Base-by-base conservation (phyloP, 2,113 vertebrate species). In the Tapirus terrestris region DNA sequence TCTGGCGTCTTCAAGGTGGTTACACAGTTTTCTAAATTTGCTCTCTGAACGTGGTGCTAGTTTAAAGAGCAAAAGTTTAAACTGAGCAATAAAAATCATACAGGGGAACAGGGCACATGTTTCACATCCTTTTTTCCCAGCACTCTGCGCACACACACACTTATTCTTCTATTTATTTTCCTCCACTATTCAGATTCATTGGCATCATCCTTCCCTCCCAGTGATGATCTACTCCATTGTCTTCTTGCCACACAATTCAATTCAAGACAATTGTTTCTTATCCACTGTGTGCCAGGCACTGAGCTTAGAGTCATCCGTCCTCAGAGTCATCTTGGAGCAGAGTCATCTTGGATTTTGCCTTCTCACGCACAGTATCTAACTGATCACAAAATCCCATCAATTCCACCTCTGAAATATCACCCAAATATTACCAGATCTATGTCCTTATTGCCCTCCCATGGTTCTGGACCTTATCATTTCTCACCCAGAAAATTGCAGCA, bases 231-330 rank as follows among this genome's bases (percentile, higher is more conserved):
- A 89, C 90, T 88, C 98, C 92, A 96, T 98, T 98, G 98, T 98
- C 94, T 98, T 90, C 95, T 96, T 45, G 94, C 94, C 90, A 97
- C 95, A 95, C 96, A 97, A 98, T 97, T 97, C 98, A 98, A 58
- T 94, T 92, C 97, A 96, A 96, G 98, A 98, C 98, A 97, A 98
- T 98, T 70, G 98, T 96, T 95, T 98, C 98, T 98, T 98, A 97
- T 98, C 97, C 98, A 72, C 97, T 87, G 82, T 96, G 98, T 98
- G 97, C 98, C 98, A 98, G 98, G 98, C 98, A 95, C 98, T 75
- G 97, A 97, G 97, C 98, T 96, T 88, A 96, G 86, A 96, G 97
- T 97, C 97, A 97, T 91, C 97, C 79, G 89, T 97, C 77, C 98
- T 97, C 93, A 0, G 96, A 92, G 97, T 97, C 97, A 96, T 98